phyloP scores from a whole-genome alignment of 1,140 invertebrate species.

The Cotesia glomerata region DNA sequence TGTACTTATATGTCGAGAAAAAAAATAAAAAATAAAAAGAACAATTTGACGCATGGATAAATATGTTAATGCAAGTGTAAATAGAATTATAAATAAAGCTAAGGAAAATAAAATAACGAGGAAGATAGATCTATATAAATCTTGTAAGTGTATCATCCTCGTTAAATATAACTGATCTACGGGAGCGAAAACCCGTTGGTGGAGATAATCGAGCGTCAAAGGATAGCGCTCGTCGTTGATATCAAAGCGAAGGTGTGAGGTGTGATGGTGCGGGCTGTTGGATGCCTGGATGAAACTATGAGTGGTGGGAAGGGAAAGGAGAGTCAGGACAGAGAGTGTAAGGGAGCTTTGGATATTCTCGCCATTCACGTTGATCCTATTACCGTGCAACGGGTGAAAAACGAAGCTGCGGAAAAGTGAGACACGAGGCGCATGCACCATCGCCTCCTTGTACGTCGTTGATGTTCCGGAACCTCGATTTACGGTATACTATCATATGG shows the following conservation, averaged over 20 bases:
- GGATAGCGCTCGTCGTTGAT: constrained; percentile 18
- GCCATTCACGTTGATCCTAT: constrained; percentile 31
- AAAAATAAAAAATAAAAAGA: too few species aligned
- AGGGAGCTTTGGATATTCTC: constrained; percentile 20
- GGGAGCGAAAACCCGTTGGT: not conserved
- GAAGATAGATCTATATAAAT: not conserved
- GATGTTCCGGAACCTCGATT: constrained; percentile 28
- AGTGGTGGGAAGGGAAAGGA: too few species aligned
- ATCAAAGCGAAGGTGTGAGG: not conserved
- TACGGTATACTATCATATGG: constrained; percentile 4
- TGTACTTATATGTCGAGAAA: too few species aligned
- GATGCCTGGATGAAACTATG: too few species aligned
- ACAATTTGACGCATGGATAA: too few species aligned
- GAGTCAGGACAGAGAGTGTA: not conserved
- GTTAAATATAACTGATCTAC: constrained; percentile 8
- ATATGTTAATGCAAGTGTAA: too few species aligned
- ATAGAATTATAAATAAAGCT: too few species aligned
- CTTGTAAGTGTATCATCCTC: constrained; percentile 2
- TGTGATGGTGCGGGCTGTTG: not conserved
- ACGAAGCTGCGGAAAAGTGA: constrained; percentile 23
- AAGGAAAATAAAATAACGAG: not conserved
- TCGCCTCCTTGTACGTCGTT: constrained; percentile 20
- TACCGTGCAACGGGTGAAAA: constrained; percentile 27
- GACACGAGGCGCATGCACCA: constrained; percentile 27
- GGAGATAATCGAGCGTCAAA: constrained; percentile 31